These are phyloP conservation scores for Selenia dentaria DNA, from an alignment of 2,888 invertebrate genomes.

Conservation along the genomic window DNA sequence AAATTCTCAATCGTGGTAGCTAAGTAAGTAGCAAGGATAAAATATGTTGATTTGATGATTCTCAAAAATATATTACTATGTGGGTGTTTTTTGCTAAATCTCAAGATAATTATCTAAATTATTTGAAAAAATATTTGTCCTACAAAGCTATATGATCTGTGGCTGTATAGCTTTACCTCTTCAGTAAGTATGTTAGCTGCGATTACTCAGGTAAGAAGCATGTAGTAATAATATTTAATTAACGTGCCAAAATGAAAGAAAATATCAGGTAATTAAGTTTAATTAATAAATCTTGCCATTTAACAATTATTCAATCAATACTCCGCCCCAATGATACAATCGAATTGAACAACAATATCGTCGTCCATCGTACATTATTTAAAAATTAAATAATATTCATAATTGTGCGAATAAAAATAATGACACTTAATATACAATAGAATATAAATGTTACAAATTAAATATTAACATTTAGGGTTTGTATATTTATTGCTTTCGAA, in stretches of 20 bases:
- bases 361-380: constrained; percentile 7
- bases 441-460: constrained; percentile 49
- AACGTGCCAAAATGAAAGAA: constrained; percentile 27
- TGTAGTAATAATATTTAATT: too few relatives aligned
- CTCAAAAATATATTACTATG: too few relatives aligned
- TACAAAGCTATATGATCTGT: too few relatives aligned
- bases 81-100: too few relatives aligned
- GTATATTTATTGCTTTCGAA: constrained; percentile 71
- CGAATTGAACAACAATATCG: constrained; percentile 12
- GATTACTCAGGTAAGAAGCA: too few relatives aligned
- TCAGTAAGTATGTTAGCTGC: too few relatives aligned
- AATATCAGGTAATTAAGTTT: constrained; percentile 51
- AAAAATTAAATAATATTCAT: constrained; percentile 26
- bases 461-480: constrained; percentile 44
- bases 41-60: too few relatives aligned
- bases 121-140: too few relatives aligned
- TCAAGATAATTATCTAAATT: too few relatives aligned
- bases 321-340: constrained; percentile 31
- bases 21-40: too few relatives aligned
- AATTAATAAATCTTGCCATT: constrained; percentile 58
- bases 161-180: too few relatives aligned
- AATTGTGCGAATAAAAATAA: constrained; percentile 62
- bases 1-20: too few relatives aligned
- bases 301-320: constrained; percentile 41
- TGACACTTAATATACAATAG: constrained; percentile 45